Base-by-base conservation (phyloP, 2,888 invertebrate species). In the Dynastes grantii region DNA sequence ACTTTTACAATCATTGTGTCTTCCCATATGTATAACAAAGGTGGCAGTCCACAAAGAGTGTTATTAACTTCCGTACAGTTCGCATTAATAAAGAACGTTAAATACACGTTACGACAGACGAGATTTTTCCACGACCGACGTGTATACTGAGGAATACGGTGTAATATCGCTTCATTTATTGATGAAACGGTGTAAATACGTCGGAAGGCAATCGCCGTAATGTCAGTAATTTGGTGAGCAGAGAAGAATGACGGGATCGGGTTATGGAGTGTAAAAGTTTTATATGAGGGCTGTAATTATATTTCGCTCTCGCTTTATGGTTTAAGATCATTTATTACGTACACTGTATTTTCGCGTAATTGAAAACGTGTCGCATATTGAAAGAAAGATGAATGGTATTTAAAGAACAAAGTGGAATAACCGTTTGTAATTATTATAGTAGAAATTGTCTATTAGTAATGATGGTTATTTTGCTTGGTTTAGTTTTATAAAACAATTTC, bases 121-220 rank as follows among this genome's bases (percentile, higher is more conserved):
- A 45, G 45, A 45, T 45, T 45, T 45, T 45, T 45, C 45, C 45
- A 45, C 45, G 11, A 2, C 45, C 45, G 2, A 11, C 45, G 45
- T 8, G 11, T 45, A 45, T 2, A 45, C 8, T 8, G 45, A 45
- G 61, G 13, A 61, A 22, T 27, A 61, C 61, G 27, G 6, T 22
- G 61, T 22, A 22, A 61, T 61, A 61, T 8, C 8, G 9, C 61
- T 22, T 61, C 61, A 61, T 61, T 61, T 61, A 61, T 61, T 29
- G 61, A 61, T 27, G 61, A 27, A 61, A 61, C 27, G 27, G 16
- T 61, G 61, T 61, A 61, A 61, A 61, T 61, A 61, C 61, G 9
- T 61, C 61, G 61, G 61, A 61, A 61, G 61, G 45, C 45, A 45
- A 61, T 61, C 29, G 61, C 22, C 61, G 27, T 61, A 61, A 61